Evolutionary conservation across 2,113 vertebrate species (phyloP).

Genomic region (Hiodon alosoides): DNA sequence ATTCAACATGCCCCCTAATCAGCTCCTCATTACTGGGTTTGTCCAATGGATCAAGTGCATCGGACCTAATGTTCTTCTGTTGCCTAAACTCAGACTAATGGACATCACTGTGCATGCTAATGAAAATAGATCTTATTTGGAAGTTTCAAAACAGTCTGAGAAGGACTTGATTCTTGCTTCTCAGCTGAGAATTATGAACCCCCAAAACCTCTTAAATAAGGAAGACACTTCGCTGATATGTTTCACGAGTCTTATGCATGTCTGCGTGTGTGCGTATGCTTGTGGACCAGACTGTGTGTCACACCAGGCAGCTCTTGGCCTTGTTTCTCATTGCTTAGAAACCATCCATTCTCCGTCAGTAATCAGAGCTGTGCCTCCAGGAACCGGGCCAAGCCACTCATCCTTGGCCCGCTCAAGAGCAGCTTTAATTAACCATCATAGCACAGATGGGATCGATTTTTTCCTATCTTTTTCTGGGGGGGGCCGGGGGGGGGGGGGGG

Average conservation of each 20-base stretch:
- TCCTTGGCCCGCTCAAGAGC: slow-evolving; percentile 95
- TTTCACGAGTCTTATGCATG: too few species aligned
- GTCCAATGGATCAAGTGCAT: not conserved
- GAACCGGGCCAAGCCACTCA: slow-evolving; percentile 96
- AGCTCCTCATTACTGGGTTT: not conserved
- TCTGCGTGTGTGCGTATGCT: slow-evolving; percentile 3
- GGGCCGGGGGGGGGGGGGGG: too few species aligned
- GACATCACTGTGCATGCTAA: slow-evolving; percentile 13
- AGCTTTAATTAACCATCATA: slow-evolving; percentile 99
- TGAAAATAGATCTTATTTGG: not conserved
- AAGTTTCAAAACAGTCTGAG: not conserved
- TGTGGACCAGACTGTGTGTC: slow-evolving; percentile 25
- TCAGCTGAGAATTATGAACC: not conserved
- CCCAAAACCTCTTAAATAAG: not conserved
- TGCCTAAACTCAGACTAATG: not conserved
- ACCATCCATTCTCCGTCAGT: slow-evolving; percentile 97
- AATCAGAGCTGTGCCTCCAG: slow-evolving; percentile 92
- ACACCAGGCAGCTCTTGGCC: slow-evolving; percentile 89
- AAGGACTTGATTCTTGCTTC: not conserved
- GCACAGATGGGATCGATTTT: slow-evolving; percentile 99
- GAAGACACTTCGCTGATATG: not conserved
- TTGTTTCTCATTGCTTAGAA: slow-evolving; percentile 93
- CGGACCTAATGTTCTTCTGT: not conserved
- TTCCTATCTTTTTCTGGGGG: slow-evolving; percentile 30
- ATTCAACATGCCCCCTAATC: not conserved